Evolutionary conservation across 1,140 invertebrate genomes (phyloP), one percentile per base, ranked within the genome.

Genomic region (Platyscapa corneri): DNA sequence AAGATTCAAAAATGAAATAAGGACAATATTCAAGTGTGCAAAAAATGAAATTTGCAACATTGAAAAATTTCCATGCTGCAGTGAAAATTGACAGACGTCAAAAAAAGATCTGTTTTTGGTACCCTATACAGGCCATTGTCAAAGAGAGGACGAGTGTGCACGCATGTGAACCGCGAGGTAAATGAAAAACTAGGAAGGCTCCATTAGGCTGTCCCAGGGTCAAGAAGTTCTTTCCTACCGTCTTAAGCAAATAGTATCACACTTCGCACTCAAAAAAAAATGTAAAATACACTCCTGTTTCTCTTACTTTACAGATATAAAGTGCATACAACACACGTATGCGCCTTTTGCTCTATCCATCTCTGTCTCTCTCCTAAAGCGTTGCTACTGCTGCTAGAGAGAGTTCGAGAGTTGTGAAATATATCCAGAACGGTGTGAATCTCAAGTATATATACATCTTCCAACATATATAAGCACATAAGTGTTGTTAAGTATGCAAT

Each of bases 331-430:
- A 60, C 75, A 60, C 49, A n/a, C 23, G 67, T 56, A 72, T 82
- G n/a, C 49, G 67, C 64, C 32, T 82, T 16, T 53, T 18, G 27
- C 42, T 39, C 27, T 39, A 6, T 56, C 75, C 37, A 39, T 77
- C 75, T 77, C 46, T 70, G 27, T 81, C 42, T 70, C n/a, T 49
- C 67, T 14, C 49, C 14, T 39, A n/a, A 27, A n/a, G 64, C 39
- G 79, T 14, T 70, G n/a, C 78, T 49, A 64, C 64, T 70, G 34
- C 34, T 46, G 37, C 78, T n/a, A 65, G 64, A 82, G 64, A 80
- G 65, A 72, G 42, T 37, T 12, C 14, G 42, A 56, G 49, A 77
- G 75, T 77, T 72, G 79, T 82, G 65, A 82, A 82, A 82, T 72
- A 72, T 53, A 82, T 53, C 64, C 64, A 82, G 46, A 82, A 30